Conservation (phyloP, 2,888 invertebrate genomes). For the Aspidiotus destructor region DNA sequence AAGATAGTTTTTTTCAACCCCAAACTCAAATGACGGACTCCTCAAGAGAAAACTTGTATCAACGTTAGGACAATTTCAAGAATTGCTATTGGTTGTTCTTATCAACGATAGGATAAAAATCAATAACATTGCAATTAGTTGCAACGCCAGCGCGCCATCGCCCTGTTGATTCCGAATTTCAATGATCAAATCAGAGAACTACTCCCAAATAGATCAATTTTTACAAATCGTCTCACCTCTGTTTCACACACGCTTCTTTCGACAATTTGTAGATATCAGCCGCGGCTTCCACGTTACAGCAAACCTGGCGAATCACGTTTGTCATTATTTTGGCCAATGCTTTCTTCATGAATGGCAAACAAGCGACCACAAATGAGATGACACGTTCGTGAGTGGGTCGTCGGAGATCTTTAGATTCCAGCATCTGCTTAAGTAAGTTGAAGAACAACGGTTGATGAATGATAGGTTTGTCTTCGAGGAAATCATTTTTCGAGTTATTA, state of each 20-base stretch:
- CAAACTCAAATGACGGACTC: too few relatives aligned
- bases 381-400: constrained; percentile 66
- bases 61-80: too few relatives aligned
- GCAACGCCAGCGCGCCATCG: too few relatives aligned
- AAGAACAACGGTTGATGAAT: constrained; percentile 76
- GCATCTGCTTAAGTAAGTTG: constrained; percentile 63
- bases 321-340: constrained; percentile 67
- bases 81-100: too few relatives aligned
- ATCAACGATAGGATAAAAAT: too few relatives aligned
- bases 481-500: constrained; percentile 42
- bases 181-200: background rate
- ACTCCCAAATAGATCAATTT: background rate
- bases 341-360: constrained; percentile 67
- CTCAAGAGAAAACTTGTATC: too few relatives aligned
- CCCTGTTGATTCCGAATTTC: too few relatives aligned
- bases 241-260: constrained; percentile 18
- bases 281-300: constrained; percentile 62
- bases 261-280: constrained; percentile 40
- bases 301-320: constrained; percentile 67
- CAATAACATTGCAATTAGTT: too few relatives aligned
- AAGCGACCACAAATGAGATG: constrained; percentile 68
- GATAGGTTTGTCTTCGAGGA: constrained; percentile 54
- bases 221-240: constrained; percentile 6
- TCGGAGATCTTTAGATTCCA: constrained; percentile 47
- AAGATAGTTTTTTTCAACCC: too few relatives aligned